These are phyloP conservation scores for Zele albiditarsus DNA, from an alignment of 2,888 invertebrate genomes.

Conservation along the genomic window DNA sequence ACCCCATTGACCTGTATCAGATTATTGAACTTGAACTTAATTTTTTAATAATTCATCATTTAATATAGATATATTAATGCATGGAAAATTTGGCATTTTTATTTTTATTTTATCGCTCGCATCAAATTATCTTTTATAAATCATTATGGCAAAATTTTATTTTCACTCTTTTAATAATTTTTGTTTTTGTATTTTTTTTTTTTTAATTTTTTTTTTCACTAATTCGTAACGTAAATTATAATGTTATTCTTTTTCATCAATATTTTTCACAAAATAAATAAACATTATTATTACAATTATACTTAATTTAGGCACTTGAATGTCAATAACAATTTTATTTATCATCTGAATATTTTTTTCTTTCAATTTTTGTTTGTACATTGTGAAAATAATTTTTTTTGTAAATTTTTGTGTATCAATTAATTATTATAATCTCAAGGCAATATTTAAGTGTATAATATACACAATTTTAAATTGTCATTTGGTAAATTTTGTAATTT, in stretches of 20 bases:
- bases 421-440: neutral
- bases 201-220: neutral
- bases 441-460: neutral
- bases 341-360: neutral
- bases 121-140: neutral
- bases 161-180: neutral
- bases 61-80: neutral
- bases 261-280: constrained; percentile 25
- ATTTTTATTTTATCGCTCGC: neutral
- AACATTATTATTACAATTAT: neutral
- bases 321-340: constrained; percentile 1
- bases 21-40: too few relatives aligned
- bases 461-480: neutral
- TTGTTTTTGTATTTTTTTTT: neutral
- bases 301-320: constrained; percentile 19
- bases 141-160: neutral
- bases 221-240: too few relatives aligned
- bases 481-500: constrained; percentile 14
- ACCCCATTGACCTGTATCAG: neutral
- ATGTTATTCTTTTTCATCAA: neutral
- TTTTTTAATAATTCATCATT: too few relatives aligned
- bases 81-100: neutral
- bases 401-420: neutral
- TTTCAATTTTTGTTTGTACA: neutral
- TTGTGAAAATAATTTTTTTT: neutral